These are phyloP conservation scores for Climacteris rufus DNA, from an alignment of 2,113 vertebrate species.

Conservation along the genomic window DNA sequence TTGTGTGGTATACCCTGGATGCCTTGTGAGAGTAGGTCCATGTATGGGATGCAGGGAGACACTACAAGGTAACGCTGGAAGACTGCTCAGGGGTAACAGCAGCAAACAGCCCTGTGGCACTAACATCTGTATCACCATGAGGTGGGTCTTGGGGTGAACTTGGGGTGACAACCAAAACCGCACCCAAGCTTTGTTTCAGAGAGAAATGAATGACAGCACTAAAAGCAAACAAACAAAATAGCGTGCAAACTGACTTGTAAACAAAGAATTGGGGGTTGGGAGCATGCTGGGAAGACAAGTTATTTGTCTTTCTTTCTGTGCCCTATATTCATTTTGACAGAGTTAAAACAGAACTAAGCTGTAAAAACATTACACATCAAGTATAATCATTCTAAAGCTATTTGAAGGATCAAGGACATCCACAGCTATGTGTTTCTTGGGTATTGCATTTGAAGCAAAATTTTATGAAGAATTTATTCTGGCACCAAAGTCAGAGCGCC, in stretches of 20 bases:
- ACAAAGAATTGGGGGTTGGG: not conserved
- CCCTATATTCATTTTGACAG: not conserved
- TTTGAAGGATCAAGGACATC: not conserved
- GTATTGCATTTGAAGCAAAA: not conserved
- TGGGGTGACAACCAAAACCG: not conserved
- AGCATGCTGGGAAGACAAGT: not conserved
- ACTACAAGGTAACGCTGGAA: not conserved
- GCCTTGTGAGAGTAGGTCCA: not conserved
- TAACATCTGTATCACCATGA: accelerated
- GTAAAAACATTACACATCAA: slow-evolving; percentile 4
- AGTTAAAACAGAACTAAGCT: slow-evolving; percentile 6
- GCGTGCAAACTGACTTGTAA: not conserved
- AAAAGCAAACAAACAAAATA: not conserved
- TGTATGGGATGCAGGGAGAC: not conserved
- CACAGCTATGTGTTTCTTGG: slow-evolving; percentile 20
- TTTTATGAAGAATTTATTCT: not conserved
- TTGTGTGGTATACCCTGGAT: not conserved
- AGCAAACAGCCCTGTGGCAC: not conserved
- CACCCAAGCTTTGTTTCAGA: not conserved
- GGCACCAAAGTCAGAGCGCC: not conserved
- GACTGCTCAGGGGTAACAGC: not conserved
- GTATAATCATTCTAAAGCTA: not conserved
- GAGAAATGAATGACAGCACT: not conserved
- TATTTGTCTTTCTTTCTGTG: not conserved
- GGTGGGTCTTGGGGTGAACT: not conserved